Evolutionary conservation across 2,113 vertebrate genomes (phyloP), one percentile per base, ranked within the genome.

Genomic region (Dipodomys stephensi): DNA sequence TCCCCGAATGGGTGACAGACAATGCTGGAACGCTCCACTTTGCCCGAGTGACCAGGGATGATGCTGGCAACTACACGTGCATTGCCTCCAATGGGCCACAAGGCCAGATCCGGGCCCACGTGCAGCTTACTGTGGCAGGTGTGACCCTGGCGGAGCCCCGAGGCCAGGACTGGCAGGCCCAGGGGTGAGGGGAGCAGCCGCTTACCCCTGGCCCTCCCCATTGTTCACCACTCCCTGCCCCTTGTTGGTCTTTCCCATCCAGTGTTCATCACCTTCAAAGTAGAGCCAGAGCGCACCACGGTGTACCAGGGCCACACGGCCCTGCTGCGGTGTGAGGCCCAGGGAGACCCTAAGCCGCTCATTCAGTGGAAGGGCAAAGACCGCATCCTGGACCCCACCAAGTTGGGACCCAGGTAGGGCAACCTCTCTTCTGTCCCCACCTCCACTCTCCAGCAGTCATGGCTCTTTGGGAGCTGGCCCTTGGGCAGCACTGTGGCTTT

Each of bases 291-390:
- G 96, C 98, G 98, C 78, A 99, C 98, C 0, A 99, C 99, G 0
- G 99, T 99, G 95, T 99, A 99, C 97, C 99, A 99, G 96, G 99
- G 99, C 9, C 99, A 99, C 98, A 99, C 98, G 0, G 99, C 99
- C n/a, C 97, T 99, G 96, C 98, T 99, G 93, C 99, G 99, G 97
- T 99, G 99, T 84, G 99, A 99, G 98, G 99, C 99, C 53, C 98
- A 98, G 6, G 99, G 99, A 0, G 99, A 99, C 96, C 99, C 99
- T 0, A 87, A 98, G 87, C 99, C 99, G 0, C 98, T 98, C 93
- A 98, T 99, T 95, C 99, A 99, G 95, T 99, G 99, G 99, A 99
- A 99, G 92, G 98, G 99, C 84, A 99, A 99, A 95, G 99, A 99
- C 96, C 99, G 98, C 91, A 98, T 98, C 82, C 93, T 99, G 97